These are phyloP conservation scores for Barnardius zonarius DNA, from an alignment of 2,113 vertebrate species.

Conservation along the genomic window DNA sequence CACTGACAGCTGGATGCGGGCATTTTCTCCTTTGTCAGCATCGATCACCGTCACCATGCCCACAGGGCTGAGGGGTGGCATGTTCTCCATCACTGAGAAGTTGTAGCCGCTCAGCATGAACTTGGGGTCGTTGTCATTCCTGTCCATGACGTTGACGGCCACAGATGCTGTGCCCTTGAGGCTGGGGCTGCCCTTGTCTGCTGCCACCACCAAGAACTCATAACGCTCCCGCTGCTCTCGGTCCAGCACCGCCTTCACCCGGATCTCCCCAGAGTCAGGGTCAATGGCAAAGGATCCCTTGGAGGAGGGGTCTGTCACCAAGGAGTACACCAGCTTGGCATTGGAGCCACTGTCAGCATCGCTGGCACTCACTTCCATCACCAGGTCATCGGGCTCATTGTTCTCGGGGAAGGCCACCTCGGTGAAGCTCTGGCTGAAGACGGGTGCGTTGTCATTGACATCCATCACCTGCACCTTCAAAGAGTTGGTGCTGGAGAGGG, in stretches of 20 bases:
- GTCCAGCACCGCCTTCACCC: constrained; percentile 87
- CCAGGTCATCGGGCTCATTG: constrained; percentile 86
- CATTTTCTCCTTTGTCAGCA: constrained; percentile 91
- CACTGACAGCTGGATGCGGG: constrained; percentile 84
- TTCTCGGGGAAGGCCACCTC: constrained; percentile 90
- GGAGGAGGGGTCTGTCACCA: constrained; percentile 76
- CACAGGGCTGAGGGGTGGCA: constrained; percentile 90
- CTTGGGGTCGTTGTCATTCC: constrained; percentile 96
- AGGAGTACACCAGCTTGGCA: constrained; percentile 87
- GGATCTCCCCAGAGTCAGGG: constrained; percentile 82
- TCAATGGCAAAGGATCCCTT: constrained; percentile 89
- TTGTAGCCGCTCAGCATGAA: constrained; percentile 96
- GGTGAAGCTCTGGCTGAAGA: constrained; percentile 84
- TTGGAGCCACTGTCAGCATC: constrained; percentile 94
- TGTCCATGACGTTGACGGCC: constrained; percentile 87
- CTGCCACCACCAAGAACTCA: constrained; percentile 86
- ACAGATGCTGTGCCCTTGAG: constrained; percentile 92
- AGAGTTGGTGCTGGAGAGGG: constrained; percentile 95
- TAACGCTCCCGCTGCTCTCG: constrained; percentile 88
- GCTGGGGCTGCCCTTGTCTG: constrained; percentile 90
- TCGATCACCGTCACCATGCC: constrained; percentile 96
- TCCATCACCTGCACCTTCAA: constrained; percentile 95
- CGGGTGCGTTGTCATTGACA: constrained; percentile 89
- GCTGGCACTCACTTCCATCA: constrained; percentile 83
- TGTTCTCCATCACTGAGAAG: constrained; percentile 96